Evolutionary conservation across 2,888 invertebrate genomes (phyloP), one percentile per base, ranked within the genome.

Genomic region (Embidobia sp.): DNA sequence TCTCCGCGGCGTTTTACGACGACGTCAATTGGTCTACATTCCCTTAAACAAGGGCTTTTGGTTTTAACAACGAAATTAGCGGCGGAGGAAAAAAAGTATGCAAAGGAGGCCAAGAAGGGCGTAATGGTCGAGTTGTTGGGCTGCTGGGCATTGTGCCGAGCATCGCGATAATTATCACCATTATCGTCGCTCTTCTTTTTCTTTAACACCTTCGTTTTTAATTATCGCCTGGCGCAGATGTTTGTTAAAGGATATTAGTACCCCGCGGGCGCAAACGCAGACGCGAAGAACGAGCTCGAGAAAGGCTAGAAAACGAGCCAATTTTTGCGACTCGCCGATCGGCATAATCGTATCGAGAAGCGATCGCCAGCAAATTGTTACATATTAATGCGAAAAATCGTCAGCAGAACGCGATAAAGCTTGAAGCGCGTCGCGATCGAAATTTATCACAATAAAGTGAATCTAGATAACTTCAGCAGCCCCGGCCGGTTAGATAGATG

Each of bases 181-280:
- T 66, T 77, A 70, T 27, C 59, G 16, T 44, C 53, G 66, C 59
- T 48, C 67, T 48, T 48, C 42, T 75, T 77, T 76, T 76, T 53
- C 61, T 76, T 67, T 57, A 55, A 70, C 66, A 66, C 70, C 70
- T 77, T 46, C 70, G 40, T 46, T 77, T 63, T 70, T 57, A 70
- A 77, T 77, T 77, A 70, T 70, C 70, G 19, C 59, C 57, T 66
- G 44, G 13, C 46, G 19, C n/a, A n/a, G 44, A 59, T 59, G 51
- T 64, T 70, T 59, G 66, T 66, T 64, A 66, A 66, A 48, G 40
- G 27, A 16, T 29, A 61, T 67, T 55, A 66, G 61, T 67, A 6
- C 33, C 19, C 29, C 7, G 53, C 37, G 10, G 19, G 46, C n/a
- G 8, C 59, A 33, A 19, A n/a, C 22, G 42, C 57, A 26, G 7